These are phyloP conservation scores for Caenorhabditis sinica DNA, from an alignment of 2,888 invertebrate genomes.

Conservation along the genomic window DNA sequence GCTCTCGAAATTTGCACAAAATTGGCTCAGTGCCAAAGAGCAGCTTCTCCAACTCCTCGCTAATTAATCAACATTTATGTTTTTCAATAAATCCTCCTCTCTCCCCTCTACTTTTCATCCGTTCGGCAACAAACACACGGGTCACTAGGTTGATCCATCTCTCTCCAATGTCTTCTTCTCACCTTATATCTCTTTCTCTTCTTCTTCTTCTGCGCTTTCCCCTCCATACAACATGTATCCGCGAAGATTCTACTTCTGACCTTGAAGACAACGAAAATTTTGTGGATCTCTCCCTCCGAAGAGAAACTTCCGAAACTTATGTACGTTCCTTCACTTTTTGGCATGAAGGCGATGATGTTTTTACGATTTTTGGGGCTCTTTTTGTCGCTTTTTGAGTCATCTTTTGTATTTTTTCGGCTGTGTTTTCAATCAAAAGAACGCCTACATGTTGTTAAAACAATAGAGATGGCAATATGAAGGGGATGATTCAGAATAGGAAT, in stretches of 20 bases:
- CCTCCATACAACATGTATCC: constrained; percentile 8
- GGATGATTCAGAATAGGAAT: constrained; percentile 4
- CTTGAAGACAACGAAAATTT: constrained; percentile 32
- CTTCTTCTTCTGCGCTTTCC: neutral
- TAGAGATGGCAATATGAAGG: constrained; percentile 27
- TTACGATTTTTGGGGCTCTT: neutral
- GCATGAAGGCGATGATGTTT: neutral
- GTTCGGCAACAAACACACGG: constrained; percentile 21
- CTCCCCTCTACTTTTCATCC: too few relatives aligned
- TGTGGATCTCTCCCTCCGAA: neutral
- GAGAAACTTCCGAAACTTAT: constrained; percentile 5
- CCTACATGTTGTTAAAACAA: constrained; percentile 7
- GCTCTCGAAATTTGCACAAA: too few relatives aligned
- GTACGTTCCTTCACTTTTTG: constrained; percentile 16
- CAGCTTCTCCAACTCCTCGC: too few relatives aligned
- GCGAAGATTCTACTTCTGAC: constrained; percentile 15
- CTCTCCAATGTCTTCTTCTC: neutral
- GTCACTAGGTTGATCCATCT: constrained; percentile 40
- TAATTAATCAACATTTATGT: neutral
- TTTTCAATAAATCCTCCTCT: neutral
- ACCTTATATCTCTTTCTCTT: neutral
- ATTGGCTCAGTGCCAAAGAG: too few relatives aligned
- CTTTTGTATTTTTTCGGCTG: neutral
- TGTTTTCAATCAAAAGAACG: neutral
- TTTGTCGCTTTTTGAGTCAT: constrained; percentile 23